phyloP scores from a whole-genome alignment of 2,888 invertebrate species.

The Drosophila borborema region DNA sequence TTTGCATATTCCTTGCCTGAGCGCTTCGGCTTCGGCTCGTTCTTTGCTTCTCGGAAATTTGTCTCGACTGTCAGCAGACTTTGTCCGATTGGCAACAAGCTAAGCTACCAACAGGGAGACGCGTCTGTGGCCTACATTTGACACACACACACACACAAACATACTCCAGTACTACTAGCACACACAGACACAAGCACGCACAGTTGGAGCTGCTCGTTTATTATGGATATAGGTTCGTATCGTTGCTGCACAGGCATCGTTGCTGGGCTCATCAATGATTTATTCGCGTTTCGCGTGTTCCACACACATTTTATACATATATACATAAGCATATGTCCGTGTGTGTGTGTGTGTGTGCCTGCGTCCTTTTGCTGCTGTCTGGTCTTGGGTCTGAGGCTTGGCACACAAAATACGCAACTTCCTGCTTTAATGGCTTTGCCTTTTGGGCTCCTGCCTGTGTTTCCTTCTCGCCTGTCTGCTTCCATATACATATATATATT shows the following conservation, averaged over 20 bases:
- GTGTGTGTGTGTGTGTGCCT: conserved; percentile 21
- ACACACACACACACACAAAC: conserved; percentile 22
- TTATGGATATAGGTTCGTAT: conserved; percentile 40
- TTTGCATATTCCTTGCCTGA: conserved; percentile 10
- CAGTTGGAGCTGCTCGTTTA: conserved; percentile 22
- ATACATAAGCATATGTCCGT: conserved; percentile 14
- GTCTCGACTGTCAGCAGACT: conserved; percentile 72
- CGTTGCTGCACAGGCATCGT: conserved; percentile 26
- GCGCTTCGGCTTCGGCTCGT: conserved; percentile 19
- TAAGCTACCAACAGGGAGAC: conserved; percentile 51
- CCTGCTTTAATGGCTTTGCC: conserved; percentile 69
- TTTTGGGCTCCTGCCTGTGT: conserved; percentile 39
- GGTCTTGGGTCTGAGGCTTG: conserved; percentile 48
- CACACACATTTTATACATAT: conserved; percentile 31
- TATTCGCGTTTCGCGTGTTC: conserved; percentile 77
- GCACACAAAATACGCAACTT: conserved; percentile 72
- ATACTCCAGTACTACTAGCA: neutral
- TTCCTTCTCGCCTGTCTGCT: conserved; percentile 40
- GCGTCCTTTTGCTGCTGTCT: conserved; percentile 45
- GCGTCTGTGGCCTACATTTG: conserved; percentile 75
- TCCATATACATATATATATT: conserved; percentile 9
- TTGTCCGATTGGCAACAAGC: conserved; percentile 50
- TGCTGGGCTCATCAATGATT: conserved; percentile 72
- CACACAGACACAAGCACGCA: conserved; percentile 12
- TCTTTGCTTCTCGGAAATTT: conserved; percentile 67